These are phyloP conservation scores for Akabosia matsudoensis DNA, from an alignment of 1,140 invertebrate species.

Conservation along the genomic window DNA sequence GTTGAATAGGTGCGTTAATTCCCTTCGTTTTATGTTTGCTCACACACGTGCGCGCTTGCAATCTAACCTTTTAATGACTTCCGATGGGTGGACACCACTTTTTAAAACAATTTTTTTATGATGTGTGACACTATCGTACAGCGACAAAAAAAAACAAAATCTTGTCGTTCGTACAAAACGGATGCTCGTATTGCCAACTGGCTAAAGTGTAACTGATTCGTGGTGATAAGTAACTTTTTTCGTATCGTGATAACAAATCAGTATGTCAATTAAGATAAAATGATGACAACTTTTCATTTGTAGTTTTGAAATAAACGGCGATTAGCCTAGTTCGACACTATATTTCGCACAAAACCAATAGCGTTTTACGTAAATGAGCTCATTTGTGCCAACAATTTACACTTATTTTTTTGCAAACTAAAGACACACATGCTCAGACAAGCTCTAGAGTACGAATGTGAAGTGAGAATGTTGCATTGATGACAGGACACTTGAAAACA, in stretches of 20 bases:
- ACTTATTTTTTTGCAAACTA: too few species aligned
- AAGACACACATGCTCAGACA: not conserved
- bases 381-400: too few species aligned
- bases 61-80: slow-evolving; percentile 18
- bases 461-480: not conserved
- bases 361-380: too few species aligned
- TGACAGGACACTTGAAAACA: not conserved
- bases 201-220: too few species aligned
- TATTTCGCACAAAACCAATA: too few species aligned
- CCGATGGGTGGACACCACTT: slow-evolving; percentile 15
- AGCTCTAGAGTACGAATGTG: not conserved
- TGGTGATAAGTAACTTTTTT: too few species aligned
- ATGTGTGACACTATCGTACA: slow-evolving; percentile 9
- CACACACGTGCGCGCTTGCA: too few species aligned
- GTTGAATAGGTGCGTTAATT: not conserved
- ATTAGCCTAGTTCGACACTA: too few species aligned
- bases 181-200: not conserved
- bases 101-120: not conserved
- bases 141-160: not conserved
- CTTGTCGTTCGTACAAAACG: not conserved
- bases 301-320: too few species aligned
- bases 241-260: too few species aligned
- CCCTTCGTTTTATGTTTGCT: not conserved
- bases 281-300: too few species aligned
- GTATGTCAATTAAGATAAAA: too few species aligned